Base-by-base conservation (phyloP, 2,113 vertebrate genomes). In the Corynorhinus townsendii region DNA sequence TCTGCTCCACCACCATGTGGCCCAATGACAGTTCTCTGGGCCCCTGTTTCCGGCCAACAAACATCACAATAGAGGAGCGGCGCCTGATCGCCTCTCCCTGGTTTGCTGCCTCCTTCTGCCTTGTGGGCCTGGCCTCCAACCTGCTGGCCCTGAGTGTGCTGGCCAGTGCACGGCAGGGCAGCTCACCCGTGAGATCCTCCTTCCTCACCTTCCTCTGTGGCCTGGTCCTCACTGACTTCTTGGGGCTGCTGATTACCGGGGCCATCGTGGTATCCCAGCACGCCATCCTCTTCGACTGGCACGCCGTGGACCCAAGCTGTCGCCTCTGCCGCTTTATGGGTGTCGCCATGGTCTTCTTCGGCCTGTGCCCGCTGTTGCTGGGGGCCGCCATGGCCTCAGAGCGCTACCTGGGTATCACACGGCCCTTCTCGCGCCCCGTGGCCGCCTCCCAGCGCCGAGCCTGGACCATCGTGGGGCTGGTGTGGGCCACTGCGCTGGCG, bases 311-410 rank as follows among this genome's bases (percentile, higher is more conserved):
- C 97, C 98, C 99, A 0, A 0, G 96, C 83, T 99, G 99, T 97
- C 98, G 98, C 91, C 99, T 99, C 82, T 99, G 99, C 98, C 98
- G 98, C 97, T 99, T 99, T 97, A 99, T 99, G 56, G 99, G 99
- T 1, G 98, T 99, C 82, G 98, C 98, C 73, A 99, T 99, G 99
- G 98, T 99, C n/a, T 99, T 99, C 96, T 99, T 99, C 0, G 99
- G 99, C 92, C 98, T 99, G 90, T 99, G 99, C 62, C 99, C 99
- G 0, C 98, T 99, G 96, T 96, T 99, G 72, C 98, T 99, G 54
- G 99, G 99, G 0, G 98, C 99, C 14, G 45, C 99, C 94, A 99
- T 99, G 99, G 99, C 99, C 0, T 91, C 98, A 0, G 99, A 99
- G 96, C 98, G 99, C n/a, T 99, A 98, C 82, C 86, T 99, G 6